Percentiles rank a stretch among this genome's conserved stretches.
phyloP scores from a whole-genome alignment of 2,113 vertebrate genomes.

The Marmota flaviventris region DNA sequence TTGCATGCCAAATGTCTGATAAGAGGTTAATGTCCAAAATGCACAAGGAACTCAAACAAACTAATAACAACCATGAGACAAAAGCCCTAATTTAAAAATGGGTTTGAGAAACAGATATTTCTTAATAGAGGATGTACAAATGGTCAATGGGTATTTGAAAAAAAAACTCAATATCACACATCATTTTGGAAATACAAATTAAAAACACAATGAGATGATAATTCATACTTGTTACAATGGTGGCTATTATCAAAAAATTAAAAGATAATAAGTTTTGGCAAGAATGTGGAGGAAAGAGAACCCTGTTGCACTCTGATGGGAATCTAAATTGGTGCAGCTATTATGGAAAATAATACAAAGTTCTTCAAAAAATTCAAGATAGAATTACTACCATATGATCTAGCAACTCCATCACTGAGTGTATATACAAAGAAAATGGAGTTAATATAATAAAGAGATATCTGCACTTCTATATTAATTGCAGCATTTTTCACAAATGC shows the following conservation, averaged over 20 bases:
- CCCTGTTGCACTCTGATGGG: neutral
- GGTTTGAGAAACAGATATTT: neutral
- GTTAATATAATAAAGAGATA: neutral
- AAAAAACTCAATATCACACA: neutral
- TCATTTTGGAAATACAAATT: neutral
- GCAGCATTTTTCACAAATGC: neutral
- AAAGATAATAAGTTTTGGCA: neutral
- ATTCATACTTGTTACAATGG: neutral
- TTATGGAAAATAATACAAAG: neutral
- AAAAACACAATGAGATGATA: neutral
- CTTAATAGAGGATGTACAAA: neutral
- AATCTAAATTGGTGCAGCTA: neutral
- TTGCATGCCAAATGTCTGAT: neutral
- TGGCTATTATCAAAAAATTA: neutral
- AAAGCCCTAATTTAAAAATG: neutral
- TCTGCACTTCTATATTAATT: neutral
- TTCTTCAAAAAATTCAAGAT: neutral
- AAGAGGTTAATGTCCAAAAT: neutral
- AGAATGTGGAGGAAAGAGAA: neutral
- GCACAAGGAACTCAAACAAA: neutral
- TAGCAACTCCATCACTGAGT: neutral
- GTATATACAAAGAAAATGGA: neutral
- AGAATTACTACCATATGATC: neutral
- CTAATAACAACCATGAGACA: neutral
- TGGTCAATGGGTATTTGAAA: neutral